Evolutionary conservation across 2,797 vertebrate species (phyloP).

Genomic region (Pantherophis alleghaniensis): DNA sequence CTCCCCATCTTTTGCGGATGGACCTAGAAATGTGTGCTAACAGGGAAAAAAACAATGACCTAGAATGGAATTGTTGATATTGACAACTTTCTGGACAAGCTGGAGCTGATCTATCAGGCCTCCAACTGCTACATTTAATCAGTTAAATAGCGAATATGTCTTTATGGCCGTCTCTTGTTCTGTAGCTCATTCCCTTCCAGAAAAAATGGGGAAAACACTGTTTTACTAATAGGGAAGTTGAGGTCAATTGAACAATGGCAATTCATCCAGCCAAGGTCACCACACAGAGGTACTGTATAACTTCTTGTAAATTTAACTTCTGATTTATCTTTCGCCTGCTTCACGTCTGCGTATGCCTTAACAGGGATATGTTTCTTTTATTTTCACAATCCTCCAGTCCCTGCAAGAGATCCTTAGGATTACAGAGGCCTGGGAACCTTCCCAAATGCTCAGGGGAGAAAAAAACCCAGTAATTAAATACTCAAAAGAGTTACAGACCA

Average conservation of each 20-base stretch:
- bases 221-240: background rate
- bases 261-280: background rate
- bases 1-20: constrained; percentile 35
- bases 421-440: background rate
- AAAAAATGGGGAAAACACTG: background rate
- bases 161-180: background rate
- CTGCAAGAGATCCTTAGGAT: background rate
- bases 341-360: background rate
- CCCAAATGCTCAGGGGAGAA: background rate
- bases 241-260: background rate
- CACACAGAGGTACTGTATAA: no score
- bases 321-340: background rate
- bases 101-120: constrained; percentile 8
- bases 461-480: background rate
- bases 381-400: background rate
- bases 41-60: background rate
- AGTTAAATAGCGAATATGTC: background rate
- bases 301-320: background rate
- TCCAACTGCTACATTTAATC: background rate
- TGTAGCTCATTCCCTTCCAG: background rate
- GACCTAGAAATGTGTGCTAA: constrained; percentile 50
- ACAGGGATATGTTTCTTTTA: background rate
- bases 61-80: background rate
- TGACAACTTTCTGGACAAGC: background rate
- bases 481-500: background rate